phyloP scores from a whole-genome alignment of 2,797 vertebrate species.

The Glossophaga mutica region DNA sequence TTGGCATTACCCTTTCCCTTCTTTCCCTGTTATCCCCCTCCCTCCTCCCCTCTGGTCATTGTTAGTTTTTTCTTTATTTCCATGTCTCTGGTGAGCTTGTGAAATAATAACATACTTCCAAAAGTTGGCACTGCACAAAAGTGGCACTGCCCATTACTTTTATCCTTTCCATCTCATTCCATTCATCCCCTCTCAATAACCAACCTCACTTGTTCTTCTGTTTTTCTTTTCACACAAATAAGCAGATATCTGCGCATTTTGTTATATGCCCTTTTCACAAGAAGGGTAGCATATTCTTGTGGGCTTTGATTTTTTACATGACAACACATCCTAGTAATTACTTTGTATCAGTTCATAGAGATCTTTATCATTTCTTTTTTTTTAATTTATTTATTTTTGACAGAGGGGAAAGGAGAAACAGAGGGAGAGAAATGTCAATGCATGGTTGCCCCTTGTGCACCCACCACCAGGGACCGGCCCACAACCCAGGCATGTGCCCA shows the following conservation, averaged over 20 bases:
- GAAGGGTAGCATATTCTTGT: neutral
- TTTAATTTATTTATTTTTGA: neutral
- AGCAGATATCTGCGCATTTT: neutral
- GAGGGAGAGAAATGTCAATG: too few species aligned
- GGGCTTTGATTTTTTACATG: neutral
- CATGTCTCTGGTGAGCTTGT: neutral
- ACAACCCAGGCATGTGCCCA: too few species aligned
- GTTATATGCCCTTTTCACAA: neutral
- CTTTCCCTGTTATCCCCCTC: neutral
- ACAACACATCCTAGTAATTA: neutral
- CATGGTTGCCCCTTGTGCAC: too few species aligned
- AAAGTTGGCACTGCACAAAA: neutral
- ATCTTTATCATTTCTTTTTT: neutral
- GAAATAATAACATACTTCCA: neutral
- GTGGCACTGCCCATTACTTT: neutral
- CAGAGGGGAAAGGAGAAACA: too few species aligned
- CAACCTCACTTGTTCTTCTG: neutral
- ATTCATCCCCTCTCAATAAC: neutral
- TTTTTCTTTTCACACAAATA: neutral
- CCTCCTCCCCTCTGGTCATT: too few species aligned
- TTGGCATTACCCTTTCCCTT: neutral
- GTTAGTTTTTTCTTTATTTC: too few species aligned
- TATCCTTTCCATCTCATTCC: neutral
- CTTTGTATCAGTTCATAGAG: neutral
- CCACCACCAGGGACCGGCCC: too few species aligned